A percentile compares a stretch with the other conserved stretches of the same genome.
These are phyloP conservation scores for Cottus gobio DNA, from an alignment of 2,113 vertebrate genomes.

Conservation along the genomic window DNA sequence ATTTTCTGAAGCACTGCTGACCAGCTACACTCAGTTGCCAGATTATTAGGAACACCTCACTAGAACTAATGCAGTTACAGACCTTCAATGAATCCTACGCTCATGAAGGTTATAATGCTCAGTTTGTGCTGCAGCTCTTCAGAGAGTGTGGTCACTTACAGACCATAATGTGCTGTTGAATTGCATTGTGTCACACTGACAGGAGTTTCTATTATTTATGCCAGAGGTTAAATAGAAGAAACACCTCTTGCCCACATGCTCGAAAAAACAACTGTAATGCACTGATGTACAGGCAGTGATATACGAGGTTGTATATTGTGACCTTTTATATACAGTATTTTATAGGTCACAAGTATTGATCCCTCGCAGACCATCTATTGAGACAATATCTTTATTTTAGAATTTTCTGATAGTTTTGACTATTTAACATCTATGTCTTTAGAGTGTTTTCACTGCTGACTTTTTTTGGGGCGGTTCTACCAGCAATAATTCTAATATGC, in stretches of 20 bases:
- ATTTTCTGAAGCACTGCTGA: not conserved
- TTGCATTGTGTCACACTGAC: not conserved
- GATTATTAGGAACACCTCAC: not conserved
- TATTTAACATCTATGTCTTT: no score
- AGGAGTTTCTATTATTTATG: not conserved
- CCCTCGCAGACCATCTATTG: not conserved
- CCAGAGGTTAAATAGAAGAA: not conserved
- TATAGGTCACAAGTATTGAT: slow-evolving; percentile 8
- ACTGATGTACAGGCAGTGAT: not conserved
- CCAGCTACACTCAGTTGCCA: not conserved
- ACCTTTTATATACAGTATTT: no score
- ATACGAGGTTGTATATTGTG: no score
- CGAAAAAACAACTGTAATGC: no score
- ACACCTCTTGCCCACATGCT: not conserved
- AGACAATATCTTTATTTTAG: not conserved
- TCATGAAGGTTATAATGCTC: not conserved
- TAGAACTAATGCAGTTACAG: not conserved
- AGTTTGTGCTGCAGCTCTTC: not conserved
- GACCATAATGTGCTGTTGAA: not conserved
- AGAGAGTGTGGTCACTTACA: not conserved
- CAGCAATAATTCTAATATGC: not conserved
- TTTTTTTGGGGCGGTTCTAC: not conserved
- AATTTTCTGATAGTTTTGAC: not conserved
- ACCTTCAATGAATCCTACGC: not conserved
- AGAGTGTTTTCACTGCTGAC: not conserved